Base-by-base conservation (phyloP, 2,797 vertebrate species). In the Miichthys miiuy region DNA sequence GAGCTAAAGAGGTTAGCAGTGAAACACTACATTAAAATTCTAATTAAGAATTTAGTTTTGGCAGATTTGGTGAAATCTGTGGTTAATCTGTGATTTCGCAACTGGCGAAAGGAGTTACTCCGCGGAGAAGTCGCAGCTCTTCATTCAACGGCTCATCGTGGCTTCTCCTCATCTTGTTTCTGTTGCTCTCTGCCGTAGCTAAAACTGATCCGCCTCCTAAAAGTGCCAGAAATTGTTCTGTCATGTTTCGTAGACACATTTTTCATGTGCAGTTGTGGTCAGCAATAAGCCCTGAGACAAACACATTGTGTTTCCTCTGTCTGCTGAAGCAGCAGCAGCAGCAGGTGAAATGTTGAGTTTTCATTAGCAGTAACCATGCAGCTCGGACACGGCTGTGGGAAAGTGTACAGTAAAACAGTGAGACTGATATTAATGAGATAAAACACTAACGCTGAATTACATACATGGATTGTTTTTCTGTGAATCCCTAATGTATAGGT, bases 1-100 rank as follows among this genome's bases (percentile, higher is more conserved):
- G 98, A 46, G 97, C 97, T 44, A 99, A 99, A 92, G 98, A 99
- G 97, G 98, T 99, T 60, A 84, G 88, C 56, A 42, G n/a, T 34
- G 11, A 75, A 62, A 80, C 20, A 5, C 27, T 52, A 16, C 47
- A 47, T 54, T 23, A 21, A 56, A 62, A 23, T 46, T 34, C 4
- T 54, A 3, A 61, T 25, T 23, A 27, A 41, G 4, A n/a, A 50
- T n/a, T 55, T 4, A 16, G 23, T 51, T 4, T 46, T 12, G 13
- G 5, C 76, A 0, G 17, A 62, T 54, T 55, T 41, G 46, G n/a
- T 1, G 8, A 48, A 10, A 57, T 30, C 16, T 0, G 2, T 57
- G 67, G 6, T 54, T 16, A 61, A 38, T 38, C 34, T 38, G 34
- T 38, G 34, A 38, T 8, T 9, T 38, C 0, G 0, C 9, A 41